A percentile compares a stretch with the other conserved stretches of the same genome.
These are phyloP conservation scores for Champsocephalus gunnari DNA, from an alignment of 2,797 vertebrate genomes.

Conservation along the genomic window DNA sequence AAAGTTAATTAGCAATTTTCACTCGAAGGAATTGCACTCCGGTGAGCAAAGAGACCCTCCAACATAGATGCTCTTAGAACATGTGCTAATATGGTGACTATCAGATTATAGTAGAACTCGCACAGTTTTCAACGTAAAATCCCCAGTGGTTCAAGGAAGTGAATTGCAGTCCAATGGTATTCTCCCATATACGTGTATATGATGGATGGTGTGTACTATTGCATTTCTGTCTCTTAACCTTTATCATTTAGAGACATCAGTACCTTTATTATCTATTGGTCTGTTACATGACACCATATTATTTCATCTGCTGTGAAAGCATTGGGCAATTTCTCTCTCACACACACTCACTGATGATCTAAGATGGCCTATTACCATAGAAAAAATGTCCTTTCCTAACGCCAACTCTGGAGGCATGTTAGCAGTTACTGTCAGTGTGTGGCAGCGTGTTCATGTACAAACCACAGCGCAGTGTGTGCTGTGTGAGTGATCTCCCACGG, in stretches of 20 bases:
- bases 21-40: no score
- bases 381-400: conserved; percentile 33
- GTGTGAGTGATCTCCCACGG: conserved; percentile 66
- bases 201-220: no score
- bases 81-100: conserved; percentile 49
- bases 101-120: not conserved
- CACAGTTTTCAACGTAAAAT: no score
- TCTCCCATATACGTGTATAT: not conserved
- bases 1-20: no score
- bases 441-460: conserved; percentile 24
- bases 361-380: conserved; percentile 13
- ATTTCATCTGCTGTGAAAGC: conserved; percentile 37
- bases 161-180: not conserved
- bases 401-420: conserved; percentile 54
- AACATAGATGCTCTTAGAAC: not conserved
- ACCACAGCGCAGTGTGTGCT: conserved; percentile 46
- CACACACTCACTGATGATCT: conserved; percentile 18
- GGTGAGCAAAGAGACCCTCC: no score
- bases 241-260: conserved; percentile 14
- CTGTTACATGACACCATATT: conserved; percentile 18
- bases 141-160: no score
- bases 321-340: conserved; percentile 12
- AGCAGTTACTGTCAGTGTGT: conserved; percentile 43
- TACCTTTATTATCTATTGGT: conserved; percentile 28
- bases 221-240: no score